phyloP scores from a whole-genome alignment of 2,797 vertebrate species.

The Etheostoma perlongum region DNA sequence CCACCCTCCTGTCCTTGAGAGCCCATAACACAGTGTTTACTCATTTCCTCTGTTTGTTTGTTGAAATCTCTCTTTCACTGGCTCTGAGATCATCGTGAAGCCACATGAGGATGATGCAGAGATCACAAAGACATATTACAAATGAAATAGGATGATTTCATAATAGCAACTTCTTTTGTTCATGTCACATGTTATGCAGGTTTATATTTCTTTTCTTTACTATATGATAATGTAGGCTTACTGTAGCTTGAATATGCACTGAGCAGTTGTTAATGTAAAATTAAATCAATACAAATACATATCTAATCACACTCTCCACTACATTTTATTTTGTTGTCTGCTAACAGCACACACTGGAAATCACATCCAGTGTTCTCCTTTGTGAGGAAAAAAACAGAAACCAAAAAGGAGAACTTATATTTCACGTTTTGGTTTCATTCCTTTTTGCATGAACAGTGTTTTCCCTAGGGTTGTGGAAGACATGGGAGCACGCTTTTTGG shows the following conservation, averaged over 20 bases:
- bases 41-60: slow-evolving; percentile 43
- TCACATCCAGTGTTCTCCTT: background rate
- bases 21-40: slow-evolving; percentile 39
- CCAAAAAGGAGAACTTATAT: background rate
- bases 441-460: background rate
- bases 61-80: background rate
- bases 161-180: too few relatives aligned
- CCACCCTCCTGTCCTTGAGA: slow-evolving; percentile 26
- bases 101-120: slow-evolving; percentile 3
- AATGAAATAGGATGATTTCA: too few relatives aligned
- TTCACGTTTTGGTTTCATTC: background rate
- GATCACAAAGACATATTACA: background rate
- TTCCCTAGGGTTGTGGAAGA: too few relatives aligned
- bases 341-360: background rate
- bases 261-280: too few relatives aligned
- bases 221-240: background rate
- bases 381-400: background rate
- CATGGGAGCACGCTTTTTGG: too few relatives aligned
- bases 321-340: background rate
- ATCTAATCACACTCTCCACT: background rate
- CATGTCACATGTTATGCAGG: background rate
- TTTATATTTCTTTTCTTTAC: background rate
- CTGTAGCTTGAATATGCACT: background rate
- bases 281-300: background rate
- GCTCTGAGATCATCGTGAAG: background rate